Base-by-base conservation (phyloP, 2,797 vertebrate species). In the Limnodromus scolopaceus region DNA sequence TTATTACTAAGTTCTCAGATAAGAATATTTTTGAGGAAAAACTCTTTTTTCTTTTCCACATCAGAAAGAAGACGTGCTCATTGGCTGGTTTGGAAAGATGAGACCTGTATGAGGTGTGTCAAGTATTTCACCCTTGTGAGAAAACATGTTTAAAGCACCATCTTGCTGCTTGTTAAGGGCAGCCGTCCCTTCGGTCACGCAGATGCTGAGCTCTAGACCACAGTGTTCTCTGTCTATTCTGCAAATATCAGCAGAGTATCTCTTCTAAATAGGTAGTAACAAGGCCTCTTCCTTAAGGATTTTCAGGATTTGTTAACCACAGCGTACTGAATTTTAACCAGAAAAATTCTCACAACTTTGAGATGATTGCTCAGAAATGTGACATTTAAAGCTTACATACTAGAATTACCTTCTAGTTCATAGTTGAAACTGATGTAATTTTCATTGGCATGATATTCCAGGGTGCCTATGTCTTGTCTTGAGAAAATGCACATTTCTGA, bases 291-390 rank as follows among this genome's bases (percentile, higher is more conserved):
- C 15, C 30, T 61, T 39, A 34, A 38, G 11, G 25, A 9, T 71
- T 70, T 88, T 84, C 43, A 49, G 36, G 46, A 61, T 76, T 9
- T 39, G 24, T 60, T 79, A 70, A 60, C 5, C 4, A 49, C 25
- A 81, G 13, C 9, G 41, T 24, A 24, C 16, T 53, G 53, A 45
- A 68, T 55, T 51, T 58, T 77, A 89, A 46, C 71, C 78, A 94
- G 75, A 83, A 84, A 87, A 88, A 45, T 43, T 79, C 54, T 79
- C 75, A 84, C 84, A 92, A 70, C 58, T 79, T 95, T 94, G 78
- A 92, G 78, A 89, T 89, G 74, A 86, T 93, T 94, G 93, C 66
- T 54, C 70, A 45, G 89, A 96, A 97, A 91, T 79, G 60, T 41
- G 72, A 4, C 55, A 64, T 87, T 91, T 92, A 66, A 84, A 92